Evolutionary conservation across 1,140 invertebrate species (phyloP).

Genomic region (Scaptomyza montana): DNA sequence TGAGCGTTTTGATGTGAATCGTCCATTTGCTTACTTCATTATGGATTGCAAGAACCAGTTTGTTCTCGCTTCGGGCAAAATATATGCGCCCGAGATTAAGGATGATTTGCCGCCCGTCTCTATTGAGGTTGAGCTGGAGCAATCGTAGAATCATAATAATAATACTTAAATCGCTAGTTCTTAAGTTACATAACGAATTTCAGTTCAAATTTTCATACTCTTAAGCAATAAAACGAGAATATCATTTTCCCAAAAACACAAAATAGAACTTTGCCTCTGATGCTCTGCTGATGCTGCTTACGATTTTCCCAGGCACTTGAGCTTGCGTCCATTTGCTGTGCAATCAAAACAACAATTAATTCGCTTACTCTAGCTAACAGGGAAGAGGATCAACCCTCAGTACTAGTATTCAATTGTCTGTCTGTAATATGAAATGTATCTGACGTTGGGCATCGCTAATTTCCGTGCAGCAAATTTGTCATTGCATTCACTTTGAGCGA

Average conservation of each 20-base stretch:
- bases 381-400: slow-evolving; percentile 54
- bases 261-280: not conserved
- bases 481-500: slow-evolving; percentile 47
- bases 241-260: slow-evolving; percentile 53
- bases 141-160: slow-evolving; percentile 41
- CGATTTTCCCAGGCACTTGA: slow-evolving; percentile 69
- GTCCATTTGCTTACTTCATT: slow-evolving; percentile 89
- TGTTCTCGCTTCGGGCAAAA: slow-evolving; percentile 87
- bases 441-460: slow-evolving; percentile 74
- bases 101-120: slow-evolving; percentile 66
- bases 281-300: not conserved
- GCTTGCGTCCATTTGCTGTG: slow-evolving; percentile 46
- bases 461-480: slow-evolving; percentile 77
- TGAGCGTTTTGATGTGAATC: slow-evolving; percentile 86
- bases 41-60: slow-evolving; percentile 86
- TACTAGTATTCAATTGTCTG: slow-evolving; percentile 67
- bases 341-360: slow-evolving; percentile 82
- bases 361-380: slow-evolving; percentile 55
- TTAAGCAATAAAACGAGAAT: slow-evolving; percentile 53
- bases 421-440: slow-evolving; percentile 81
- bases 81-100: slow-evolving; percentile 84
- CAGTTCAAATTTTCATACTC: slow-evolving; percentile 40
- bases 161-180: slow-evolving; percentile 33
- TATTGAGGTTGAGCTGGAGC: slow-evolving; percentile 74
- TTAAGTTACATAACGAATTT: slow-evolving; percentile 74